Evolutionary conservation across 2,888 invertebrate genomes (phyloP).

Genomic region (Agapetus fuscipes): DNA sequence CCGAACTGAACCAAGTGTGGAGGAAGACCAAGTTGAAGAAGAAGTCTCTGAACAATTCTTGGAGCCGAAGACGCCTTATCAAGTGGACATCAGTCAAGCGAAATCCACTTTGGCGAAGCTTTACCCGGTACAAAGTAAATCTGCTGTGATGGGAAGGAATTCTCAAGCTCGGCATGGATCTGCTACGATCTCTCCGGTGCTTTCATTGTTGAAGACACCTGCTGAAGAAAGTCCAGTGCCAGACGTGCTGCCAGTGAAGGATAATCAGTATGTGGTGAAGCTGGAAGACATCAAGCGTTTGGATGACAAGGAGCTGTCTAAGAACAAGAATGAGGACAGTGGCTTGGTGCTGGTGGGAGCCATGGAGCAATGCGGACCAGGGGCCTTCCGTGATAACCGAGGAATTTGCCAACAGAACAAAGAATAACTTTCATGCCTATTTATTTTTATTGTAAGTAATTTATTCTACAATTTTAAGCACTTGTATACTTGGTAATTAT

Average conservation of each 20-base stretch:
- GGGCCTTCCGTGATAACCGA: conserved; percentile 54
- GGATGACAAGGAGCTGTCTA: conserved; percentile 2
- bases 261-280: conserved; percentile 15
- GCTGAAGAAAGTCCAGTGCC: conserved; percentile 13
- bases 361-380: conserved; percentile 67
- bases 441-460: no score
- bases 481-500: no score
- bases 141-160: conserved; percentile 1
- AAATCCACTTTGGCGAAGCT: conserved; percentile 27
- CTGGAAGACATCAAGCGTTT: neutral
- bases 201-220: conserved; percentile 3
- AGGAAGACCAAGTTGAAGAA: conserved; percentile 10
- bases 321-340: conserved; percentile 26
- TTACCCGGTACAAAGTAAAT: conserved; percentile 20
- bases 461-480: no score
- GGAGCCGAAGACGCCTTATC: conserved; percentile 59
- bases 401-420: conserved; percentile 45
- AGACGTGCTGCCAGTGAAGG: conserved; percentile 17
- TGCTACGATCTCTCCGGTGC: neutral
- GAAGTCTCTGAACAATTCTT: conserved; percentile 34
- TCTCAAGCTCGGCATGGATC: conserved; percentile 1
- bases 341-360: conserved; percentile 54
- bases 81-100: conserved; percentile 47
- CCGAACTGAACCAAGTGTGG: conserved; percentile 2
- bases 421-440: neutral